Conservation (phyloP, 1,140 invertebrate genomes). For the Daktulosphaira vitifoliae region DNA sequence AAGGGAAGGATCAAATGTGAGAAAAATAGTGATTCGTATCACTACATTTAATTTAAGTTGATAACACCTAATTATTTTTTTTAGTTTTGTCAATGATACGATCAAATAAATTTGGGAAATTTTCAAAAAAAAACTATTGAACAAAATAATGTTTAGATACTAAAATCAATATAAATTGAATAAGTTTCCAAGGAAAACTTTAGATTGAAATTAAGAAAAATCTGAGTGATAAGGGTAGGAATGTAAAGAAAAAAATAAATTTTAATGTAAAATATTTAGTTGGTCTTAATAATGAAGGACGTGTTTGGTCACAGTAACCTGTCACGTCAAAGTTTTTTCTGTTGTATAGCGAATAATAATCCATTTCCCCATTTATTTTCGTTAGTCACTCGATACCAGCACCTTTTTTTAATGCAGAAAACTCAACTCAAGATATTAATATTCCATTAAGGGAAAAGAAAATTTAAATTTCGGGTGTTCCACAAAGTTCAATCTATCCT, state of each 20-base stretch:
- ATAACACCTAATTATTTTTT: neutral
- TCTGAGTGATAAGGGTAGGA: neutral
- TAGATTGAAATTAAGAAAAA: constrained; percentile 20
- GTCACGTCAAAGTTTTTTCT: constrained; percentile 16
- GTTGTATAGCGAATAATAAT: constrained; percentile 29
- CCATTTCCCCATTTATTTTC: constrained; percentile 32
- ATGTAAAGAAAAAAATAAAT: neutral
- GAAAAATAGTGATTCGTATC: too few relatives aligned
- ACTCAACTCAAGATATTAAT: constrained; percentile 26
- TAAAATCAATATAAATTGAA: too few relatives aligned
- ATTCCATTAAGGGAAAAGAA: constrained; percentile 32
- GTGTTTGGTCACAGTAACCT: neutral
- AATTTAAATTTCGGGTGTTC: constrained; percentile 29
- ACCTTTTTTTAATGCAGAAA: constrained; percentile 27
- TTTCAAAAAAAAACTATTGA: too few relatives aligned
- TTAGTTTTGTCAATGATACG: too few relatives aligned
- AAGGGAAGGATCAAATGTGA: too few relatives aligned
- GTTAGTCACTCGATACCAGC: constrained; percentile 31
- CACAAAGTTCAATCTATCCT: constrained; percentile 27
- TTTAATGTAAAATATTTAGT: constrained; percentile 24
- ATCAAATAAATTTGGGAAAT: too few relatives aligned
- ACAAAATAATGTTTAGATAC: too few relatives aligned
- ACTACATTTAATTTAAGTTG: neutral
- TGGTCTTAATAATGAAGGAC: constrained; percentile 6
- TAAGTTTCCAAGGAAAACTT: neutral